A percentile compares a stretch with the other conserved stretches of the same genome.
Conservation (phyloP, 2,888 invertebrate species). For the Stenoptilia bipunctidactyla region DNA sequence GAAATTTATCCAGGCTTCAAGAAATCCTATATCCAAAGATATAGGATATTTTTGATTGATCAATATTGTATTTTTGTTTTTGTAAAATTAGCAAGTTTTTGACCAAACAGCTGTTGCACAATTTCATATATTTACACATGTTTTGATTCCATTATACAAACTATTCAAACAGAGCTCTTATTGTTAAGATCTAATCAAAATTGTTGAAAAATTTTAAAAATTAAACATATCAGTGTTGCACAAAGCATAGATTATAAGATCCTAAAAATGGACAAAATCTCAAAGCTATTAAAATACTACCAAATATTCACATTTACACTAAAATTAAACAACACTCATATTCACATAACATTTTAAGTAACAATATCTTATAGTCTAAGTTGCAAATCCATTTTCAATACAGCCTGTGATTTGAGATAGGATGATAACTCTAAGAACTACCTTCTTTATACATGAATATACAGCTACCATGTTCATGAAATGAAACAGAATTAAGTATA, state of each 20-base stretch:
- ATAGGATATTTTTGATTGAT: too few species aligned
- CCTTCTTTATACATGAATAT: conserved; percentile 17
- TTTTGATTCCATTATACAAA: too few species aligned
- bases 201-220: too few species aligned
- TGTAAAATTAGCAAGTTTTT: too few species aligned
- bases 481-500: too few species aligned
- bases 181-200: too few species aligned
- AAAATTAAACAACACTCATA: conserved; percentile 51
- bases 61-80: too few species aligned
- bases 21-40: too few species aligned
- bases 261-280: conserved; percentile 7
- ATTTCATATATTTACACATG: too few species aligned
- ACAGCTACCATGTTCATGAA: neutral
- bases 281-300: conserved; percentile 20
- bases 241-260: conserved; percentile 31
- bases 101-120: too few species aligned
- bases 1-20: too few species aligned
- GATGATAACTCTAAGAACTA: conserved; percentile 24
- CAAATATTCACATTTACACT: conserved; percentile 36
- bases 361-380: conserved; percentile 45
- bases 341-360: conserved; percentile 57
- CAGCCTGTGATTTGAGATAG: conserved; percentile 52
- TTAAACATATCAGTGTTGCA: conserved; percentile 36
- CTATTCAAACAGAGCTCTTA: too few species aligned
- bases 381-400: conserved; percentile 68